Evolutionary conservation across 2,888 invertebrate species (phyloP).

Genomic region (Eledone cirrhosa): DNA sequence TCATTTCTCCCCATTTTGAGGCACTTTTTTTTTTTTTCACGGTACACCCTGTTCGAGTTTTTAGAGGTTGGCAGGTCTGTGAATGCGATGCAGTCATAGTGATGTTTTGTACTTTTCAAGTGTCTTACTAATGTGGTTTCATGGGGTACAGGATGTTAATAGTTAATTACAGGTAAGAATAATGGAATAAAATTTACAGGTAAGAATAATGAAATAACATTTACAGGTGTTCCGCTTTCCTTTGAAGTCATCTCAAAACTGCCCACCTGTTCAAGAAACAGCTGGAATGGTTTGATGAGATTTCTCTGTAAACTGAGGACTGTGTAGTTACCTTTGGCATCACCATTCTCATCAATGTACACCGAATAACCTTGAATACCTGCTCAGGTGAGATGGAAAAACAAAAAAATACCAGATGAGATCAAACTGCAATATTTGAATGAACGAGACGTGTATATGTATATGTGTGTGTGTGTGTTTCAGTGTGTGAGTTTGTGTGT

Average conservation of each 20-base stretch:
- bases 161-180: no score
- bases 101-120: no score
- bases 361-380: constrained; percentile 95
- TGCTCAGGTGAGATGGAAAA: constrained; percentile 62
- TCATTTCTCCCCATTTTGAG: no score
- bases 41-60: no score
- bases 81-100: no score
- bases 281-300: constrained; percentile 29
- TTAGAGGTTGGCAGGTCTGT: no score
- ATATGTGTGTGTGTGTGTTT: background rate
- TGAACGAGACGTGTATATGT: background rate
- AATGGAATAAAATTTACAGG: constrained; percentile 36
- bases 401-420: no score
- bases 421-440: no score
- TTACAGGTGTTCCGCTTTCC: constrained; percentile 45
- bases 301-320: constrained; percentile 78
- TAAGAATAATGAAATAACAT: background rate
- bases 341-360: constrained; percentile 85
- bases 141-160: no score
- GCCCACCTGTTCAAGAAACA: constrained; percentile 44
- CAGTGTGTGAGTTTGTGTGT: no score
- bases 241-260: constrained; percentile 42
- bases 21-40: no score
- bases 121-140: no score
- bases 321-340: constrained; percentile 91